These are phyloP conservation scores for Brienomyrus brachyistius DNA, from an alignment of 2,113 vertebrate species.

Conservation along the genomic window DNA sequence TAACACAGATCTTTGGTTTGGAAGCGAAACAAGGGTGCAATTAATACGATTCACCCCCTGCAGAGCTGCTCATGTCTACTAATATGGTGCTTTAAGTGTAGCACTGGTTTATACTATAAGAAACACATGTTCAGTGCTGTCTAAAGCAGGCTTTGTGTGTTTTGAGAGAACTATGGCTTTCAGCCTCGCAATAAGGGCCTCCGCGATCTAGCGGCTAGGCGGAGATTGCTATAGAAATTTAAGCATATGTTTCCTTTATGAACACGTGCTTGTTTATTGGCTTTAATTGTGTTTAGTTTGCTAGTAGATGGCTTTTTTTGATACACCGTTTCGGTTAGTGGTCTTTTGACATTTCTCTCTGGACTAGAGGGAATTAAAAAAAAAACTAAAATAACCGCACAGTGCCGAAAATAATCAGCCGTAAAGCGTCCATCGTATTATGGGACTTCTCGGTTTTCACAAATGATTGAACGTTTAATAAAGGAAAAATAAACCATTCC, in stretches of 20 bases:
- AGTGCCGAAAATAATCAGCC: background rate
- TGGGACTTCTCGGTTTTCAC: constrained; percentile 16
- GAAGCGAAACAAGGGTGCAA: background rate
- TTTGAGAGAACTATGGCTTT: background rate
- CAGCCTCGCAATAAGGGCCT: background rate
- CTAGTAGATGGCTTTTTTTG: background rate
- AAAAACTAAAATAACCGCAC: background rate
- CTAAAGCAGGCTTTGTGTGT: background rate
- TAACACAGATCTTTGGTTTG: background rate
- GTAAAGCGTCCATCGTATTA: background rate
- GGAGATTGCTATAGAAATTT: background rate
- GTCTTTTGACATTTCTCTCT: background rate
- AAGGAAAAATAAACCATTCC: constrained; percentile 40
- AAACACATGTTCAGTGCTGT: background rate
- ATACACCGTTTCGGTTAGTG: background rate
- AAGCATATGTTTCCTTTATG: background rate
- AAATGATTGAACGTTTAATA: constrained; percentile 24
- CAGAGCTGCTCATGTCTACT: background rate
- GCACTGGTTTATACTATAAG: background rate
- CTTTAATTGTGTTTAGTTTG: background rate
- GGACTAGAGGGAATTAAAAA: background rate
- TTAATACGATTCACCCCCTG: background rate
- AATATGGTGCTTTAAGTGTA: background rate
- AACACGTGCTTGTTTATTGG: background rate
- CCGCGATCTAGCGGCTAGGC: background rate